phyloP scores from a whole-genome alignment of 1,140 invertebrate genomes.

The Drosophila equinoxialis region DNA sequence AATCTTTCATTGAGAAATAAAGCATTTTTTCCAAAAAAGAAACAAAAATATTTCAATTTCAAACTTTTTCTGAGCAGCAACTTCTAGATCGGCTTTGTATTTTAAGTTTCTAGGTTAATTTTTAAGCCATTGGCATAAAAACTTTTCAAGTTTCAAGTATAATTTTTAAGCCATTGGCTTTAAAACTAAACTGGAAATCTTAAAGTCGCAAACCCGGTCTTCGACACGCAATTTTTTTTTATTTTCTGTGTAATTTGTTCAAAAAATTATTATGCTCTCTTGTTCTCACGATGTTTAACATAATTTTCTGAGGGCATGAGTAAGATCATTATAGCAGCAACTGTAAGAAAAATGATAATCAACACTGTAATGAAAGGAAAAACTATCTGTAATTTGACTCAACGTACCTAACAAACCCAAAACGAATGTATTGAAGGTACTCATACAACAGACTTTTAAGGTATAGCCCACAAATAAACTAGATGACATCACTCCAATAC shows the following conservation, averaged over 20 bases:
- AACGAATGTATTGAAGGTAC: background rate
- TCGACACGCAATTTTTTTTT: background rate
- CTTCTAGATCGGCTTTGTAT: no score
- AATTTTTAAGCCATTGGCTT: no score
- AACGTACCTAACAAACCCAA: background rate
- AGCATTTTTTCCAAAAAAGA: background rate
- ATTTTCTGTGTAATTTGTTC: background rate
- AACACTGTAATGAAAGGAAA: background rate
- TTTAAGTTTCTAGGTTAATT: no score
- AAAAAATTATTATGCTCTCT: background rate
- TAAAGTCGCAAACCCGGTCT: background rate
- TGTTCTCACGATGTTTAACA: background rate
- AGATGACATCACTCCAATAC: background rate
- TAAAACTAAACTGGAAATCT: background rate
- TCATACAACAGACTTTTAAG: background rate
- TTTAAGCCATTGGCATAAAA: no score
- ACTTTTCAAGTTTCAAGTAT: no score
- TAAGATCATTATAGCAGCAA: background rate
- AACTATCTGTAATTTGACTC: background rate
- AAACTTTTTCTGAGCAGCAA: no score
- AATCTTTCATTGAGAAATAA: background rate
- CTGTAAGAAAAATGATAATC: background rate
- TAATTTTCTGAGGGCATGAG: background rate
- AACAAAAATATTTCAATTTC: background rate
- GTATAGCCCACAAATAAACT: constrained; percentile 7